Evolutionary conservation across 2,797 vertebrate genomes (phyloP).

Genomic region (Lithobates pipiens): DNA sequence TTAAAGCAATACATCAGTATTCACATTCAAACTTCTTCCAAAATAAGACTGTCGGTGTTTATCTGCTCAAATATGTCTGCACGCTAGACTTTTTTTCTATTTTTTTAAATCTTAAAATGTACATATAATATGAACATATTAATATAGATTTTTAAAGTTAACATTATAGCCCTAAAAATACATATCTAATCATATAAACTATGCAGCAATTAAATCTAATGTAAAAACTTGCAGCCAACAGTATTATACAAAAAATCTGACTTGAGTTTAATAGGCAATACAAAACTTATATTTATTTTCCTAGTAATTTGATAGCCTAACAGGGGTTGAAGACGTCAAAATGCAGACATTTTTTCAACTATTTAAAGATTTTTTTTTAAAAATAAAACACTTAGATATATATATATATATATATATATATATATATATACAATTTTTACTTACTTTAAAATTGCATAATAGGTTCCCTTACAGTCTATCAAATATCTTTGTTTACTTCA

Average conservation of each 20-base stretch:
- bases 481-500: background rate
- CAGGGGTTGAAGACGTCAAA: background rate
- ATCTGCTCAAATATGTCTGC: no score
- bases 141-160: background rate
- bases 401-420: slow-evolving; percentile 24
- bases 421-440: slow-evolving; percentile 27
- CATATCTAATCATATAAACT: background rate
- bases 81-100: background rate
- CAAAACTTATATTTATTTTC: background rate
- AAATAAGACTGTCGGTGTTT: no score
- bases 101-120: background rate
- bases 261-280: background rate
- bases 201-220: background rate
- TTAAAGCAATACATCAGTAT: no score
- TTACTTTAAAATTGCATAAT: background rate
- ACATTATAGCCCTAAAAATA: background rate
- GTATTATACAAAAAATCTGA: background rate
- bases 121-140: background rate
- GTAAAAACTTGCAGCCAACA: background rate
- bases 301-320: background rate
- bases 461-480: background rate
- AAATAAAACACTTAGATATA: background rate
- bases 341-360: background rate
- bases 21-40: no score
- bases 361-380: no score